Evolutionary conservation across 1,140 invertebrate species (phyloP).

Genomic region (Bombyx mori): ASM3026992v2 NC_085114.1:4559001-4559500

Average conservation of each 20-base stretch:
- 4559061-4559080: too few relatives aligned
- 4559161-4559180: too few relatives aligned
- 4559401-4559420: conserved; percentile 69
- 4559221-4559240: conserved; percentile 1
- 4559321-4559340: conserved; percentile 74
- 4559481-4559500: conserved; percentile 69
- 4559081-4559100: too few relatives aligned
- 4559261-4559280: conserved; percentile 51
- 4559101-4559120: too few relatives aligned
- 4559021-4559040: neutral
- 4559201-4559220: neutral
- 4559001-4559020: too few relatives aligned
- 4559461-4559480: conserved; percentile 67
- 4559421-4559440: conserved; percentile 67
- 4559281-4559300: conserved; percentile 47
- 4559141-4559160: too few relatives aligned
- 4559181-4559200: too few relatives aligned
- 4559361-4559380: conserved; percentile 61
- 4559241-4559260: conserved; percentile 29
- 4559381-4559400: conserved; percentile 46
- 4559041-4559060: too few relatives aligned
- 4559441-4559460: conserved; percentile 73
- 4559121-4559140: too few relatives aligned
- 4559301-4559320: conserved; percentile 59
- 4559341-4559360: conserved; percentile 72